phyloP scores from a whole-genome alignment of 2,113 vertebrate species.

The Chionodraco myersi region DNA sequence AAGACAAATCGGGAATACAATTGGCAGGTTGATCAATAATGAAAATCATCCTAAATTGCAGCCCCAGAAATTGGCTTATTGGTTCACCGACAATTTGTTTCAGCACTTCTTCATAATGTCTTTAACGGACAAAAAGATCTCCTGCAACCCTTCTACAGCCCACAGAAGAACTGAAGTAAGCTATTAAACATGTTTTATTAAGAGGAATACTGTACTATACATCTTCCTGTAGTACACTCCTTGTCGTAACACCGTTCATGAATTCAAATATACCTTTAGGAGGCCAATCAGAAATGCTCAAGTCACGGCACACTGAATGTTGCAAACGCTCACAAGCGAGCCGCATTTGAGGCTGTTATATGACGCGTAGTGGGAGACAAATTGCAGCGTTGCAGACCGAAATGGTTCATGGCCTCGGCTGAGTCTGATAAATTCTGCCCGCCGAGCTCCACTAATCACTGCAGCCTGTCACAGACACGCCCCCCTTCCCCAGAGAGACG shows the following conservation, averaged over 20 bases:
- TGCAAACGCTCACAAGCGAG: slow-evolving; percentile 28
- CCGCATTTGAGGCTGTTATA: slow-evolving; percentile 55
- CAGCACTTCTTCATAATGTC: background rate
- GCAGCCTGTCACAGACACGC: slow-evolving; percentile 71
- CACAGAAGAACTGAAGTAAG: too few relatives aligned
- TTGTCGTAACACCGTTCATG: slow-evolving; percentile 15
- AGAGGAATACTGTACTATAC: too few relatives aligned
- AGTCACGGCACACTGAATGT: slow-evolving; percentile 13
- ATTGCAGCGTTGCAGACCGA: slow-evolving; percentile 74
- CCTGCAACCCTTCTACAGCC: too few relatives aligned
- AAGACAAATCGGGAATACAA: background rate
- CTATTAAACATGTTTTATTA: too few relatives aligned
- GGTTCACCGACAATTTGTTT: background rate
- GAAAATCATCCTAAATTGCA: background rate
- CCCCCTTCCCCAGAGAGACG: slow-evolving; percentile 63
- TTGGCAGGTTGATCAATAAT: background rate
- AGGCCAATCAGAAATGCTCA: slow-evolving; percentile 1
- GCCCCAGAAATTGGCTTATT: background rate
- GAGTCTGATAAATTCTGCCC: slow-evolving; percentile 78
- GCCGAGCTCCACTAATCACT: slow-evolving; percentile 79
- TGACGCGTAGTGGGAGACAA: slow-evolving; percentile 67
- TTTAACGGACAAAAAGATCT: slow-evolving; percentile 3
- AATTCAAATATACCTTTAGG: slow-evolving; percentile 14
- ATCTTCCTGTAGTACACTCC: background rate
- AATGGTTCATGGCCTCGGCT: slow-evolving; percentile 76